Evolutionary conservation across 2,888 invertebrate genomes (phyloP), one percentile per base, ranked within the genome.

Genomic region (Pandemis cinnamomeana): DNA sequence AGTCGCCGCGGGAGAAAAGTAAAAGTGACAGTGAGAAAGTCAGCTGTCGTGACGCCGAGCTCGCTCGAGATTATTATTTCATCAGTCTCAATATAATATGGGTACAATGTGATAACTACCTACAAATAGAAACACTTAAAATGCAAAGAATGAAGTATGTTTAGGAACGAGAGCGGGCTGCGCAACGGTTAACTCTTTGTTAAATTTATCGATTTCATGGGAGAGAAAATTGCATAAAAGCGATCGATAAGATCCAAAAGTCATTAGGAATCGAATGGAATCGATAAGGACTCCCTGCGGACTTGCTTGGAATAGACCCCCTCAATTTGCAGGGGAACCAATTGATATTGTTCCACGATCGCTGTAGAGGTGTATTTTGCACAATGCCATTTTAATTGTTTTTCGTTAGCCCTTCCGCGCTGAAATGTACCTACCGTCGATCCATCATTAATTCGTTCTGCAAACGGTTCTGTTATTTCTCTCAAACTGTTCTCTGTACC

Each of bases 371-470:
- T 81, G 81, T 84, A 85, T 84, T 87, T 89, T 84, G 85, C 83
- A 89, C 91, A 90, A 90, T 86, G 81, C 84, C 69, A 77, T 84
- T 86, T 86, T 90, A 91, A 91, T 92, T 92, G 91, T 91, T 91
- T 89, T 87, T 85, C 80, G 77, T 74, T 79, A 83, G 81, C 86
- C 89, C 89, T 89, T 86, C 82, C 83, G 79, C 80, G 82, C 84
- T 84, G 83, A 87, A 88, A 87, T 84, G 78, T 84, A 82, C 81
- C 78, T 84, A 83, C 82, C 84, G 84, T 84, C 82, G 81, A 93
- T 93, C 89, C 74, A 92, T 94, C 92, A 92, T 84, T 83, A 77
- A 89, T 93, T 93, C 83, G 93, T 90, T 93, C 88, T 84, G 84
- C 87, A 78, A 84, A 84, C 76, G 78, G 77, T 79, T 83, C 82